A percentile compares a stretch with the other conserved stretches of the same genome.
phyloP scores from a whole-genome alignment of 2,113 vertebrate species.

The Salvelinus namaycush region DNA sequence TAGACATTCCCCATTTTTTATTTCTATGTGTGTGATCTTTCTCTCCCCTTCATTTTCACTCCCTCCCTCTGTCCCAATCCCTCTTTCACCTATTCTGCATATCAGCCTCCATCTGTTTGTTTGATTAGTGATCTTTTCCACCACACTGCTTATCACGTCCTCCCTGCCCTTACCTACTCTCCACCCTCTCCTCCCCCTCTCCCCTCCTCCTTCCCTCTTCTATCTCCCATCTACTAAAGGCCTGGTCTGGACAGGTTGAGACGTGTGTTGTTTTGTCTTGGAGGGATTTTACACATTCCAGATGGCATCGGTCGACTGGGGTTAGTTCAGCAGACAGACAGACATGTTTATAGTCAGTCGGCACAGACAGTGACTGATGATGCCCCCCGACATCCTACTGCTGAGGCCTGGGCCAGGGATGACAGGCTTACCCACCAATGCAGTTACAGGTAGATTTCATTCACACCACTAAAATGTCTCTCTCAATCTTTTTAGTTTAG shows the following conservation, averaged over 20 bases:
- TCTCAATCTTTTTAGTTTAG: too few species aligned
- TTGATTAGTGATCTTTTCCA: neutral
- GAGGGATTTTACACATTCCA: slow-evolving; percentile 67
- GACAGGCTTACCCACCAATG: too few species aligned
- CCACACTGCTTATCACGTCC: slow-evolving; percentile 1
- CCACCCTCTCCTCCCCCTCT: neutral
- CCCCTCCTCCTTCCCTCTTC: neutral
- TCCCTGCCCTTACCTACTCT: neutral
- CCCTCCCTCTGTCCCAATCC: neutral
- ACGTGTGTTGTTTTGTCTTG: slow-evolving; percentile 65
- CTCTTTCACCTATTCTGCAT: neutral
- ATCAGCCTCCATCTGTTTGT: neutral
- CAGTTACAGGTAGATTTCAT: too few species aligned
- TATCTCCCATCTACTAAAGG: slow-evolving; percentile 30
- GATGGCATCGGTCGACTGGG: slow-evolving; percentile 53
- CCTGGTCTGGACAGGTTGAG: slow-evolving; percentile 48
- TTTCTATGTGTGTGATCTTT: neutral
- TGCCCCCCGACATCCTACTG: too few species aligned
- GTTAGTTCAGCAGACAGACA: slow-evolving; percentile 8
- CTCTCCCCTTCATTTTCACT: neutral
- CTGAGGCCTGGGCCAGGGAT: too few species aligned
- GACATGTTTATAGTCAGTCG: too few species aligned
- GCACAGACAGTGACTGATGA: too few species aligned
- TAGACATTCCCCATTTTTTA: neutral
- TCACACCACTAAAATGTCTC: too few species aligned